Percentiles rank a stretch among this genome's conserved stretches.
phyloP scores from a whole-genome alignment of 2,113 vertebrate species.

The Clarias batrachus region DNA sequence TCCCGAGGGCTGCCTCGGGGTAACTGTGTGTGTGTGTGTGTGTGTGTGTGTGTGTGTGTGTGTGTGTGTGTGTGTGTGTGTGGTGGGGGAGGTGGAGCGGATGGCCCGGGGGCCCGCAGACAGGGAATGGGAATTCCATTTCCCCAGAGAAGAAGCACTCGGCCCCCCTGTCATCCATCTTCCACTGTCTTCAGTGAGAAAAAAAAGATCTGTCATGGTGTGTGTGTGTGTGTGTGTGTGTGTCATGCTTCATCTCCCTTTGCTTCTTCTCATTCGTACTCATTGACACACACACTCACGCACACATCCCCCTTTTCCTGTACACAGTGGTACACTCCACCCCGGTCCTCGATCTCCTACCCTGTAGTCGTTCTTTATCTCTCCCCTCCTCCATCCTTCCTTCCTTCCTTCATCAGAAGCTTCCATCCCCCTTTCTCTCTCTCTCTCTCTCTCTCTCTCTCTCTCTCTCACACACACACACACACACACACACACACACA shows the following conservation, averaged over 20 bases:
- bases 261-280: not conserved
- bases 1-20: constrained; percentile 21
- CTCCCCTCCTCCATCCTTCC: constrained; percentile 14
- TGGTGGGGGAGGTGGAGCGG: constrained; percentile 13
- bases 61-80: not conserved
- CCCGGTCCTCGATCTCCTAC: constrained; percentile 31
- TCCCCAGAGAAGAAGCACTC: constrained; percentile 72
- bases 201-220: constrained; percentile 42
- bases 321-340: constrained; percentile 19
- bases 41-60: not conserved
- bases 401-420: constrained; percentile 13
- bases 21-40: not conserved
- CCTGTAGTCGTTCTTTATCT: constrained; percentile 40
- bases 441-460: not conserved
- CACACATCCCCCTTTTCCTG: not conserved
- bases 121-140: constrained; percentile 77
- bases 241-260: constrained; percentile 38
- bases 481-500: constrained; percentile 25
- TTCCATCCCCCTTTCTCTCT: constrained; percentile 7
- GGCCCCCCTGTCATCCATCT: constrained; percentile 74
- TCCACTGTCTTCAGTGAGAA: constrained; percentile 60
- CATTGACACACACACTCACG: no score
- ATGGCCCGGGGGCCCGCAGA: constrained; percentile 69
- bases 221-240: constrained; percentile 34
- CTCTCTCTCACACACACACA: constrained; percentile 10